A percentile compares a stretch with the other conserved stretches of the same genome.
phyloP scores from a whole-genome alignment of 37 sponge, comb jelly and placozoan genomes.

The Hormiphora californensis region DNA sequence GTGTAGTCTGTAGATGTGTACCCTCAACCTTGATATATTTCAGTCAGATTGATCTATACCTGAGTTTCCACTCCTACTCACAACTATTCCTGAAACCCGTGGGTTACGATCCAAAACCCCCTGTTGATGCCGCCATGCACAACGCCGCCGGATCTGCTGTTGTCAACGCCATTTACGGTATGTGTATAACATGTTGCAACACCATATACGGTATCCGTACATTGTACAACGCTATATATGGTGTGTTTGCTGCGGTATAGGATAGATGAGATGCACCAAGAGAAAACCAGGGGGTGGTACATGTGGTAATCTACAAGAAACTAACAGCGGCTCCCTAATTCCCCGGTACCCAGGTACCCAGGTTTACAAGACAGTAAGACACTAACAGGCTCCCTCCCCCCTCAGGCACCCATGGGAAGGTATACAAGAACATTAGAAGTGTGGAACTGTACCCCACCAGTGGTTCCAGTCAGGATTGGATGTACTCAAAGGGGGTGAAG shows the following conservation, averaged over 20 bases:
- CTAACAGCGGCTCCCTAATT: too few species aligned
- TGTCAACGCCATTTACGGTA: neutral
- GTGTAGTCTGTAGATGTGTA: too few species aligned
- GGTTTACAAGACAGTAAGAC: too few species aligned
- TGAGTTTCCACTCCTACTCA: constrained; percentile 52
- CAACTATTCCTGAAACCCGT: constrained; percentile 46
- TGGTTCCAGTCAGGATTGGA: neutral
- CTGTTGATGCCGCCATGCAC: neutral
- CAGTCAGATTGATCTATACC: neutral
- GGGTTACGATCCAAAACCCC: neutral
- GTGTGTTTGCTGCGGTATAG: too few species aligned
- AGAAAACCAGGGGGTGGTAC: too few species aligned
- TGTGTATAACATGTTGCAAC: too few species aligned
- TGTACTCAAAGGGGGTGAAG: neutral
- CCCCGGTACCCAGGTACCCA: too few species aligned
- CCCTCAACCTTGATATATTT: neutral
- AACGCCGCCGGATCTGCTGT: neutral
- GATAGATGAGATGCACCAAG: too few species aligned
- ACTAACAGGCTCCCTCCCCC: too few species aligned
- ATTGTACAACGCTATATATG: too few species aligned
- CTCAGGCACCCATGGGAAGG: neutral
- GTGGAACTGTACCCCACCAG: constrained; percentile 6
- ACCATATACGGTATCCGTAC: too few species aligned
- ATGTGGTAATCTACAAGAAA: too few species aligned
- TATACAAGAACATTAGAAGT: neutral